A percentile compares a stretch with the other conserved stretches of the same genome.
These are phyloP conservation scores for Pentalonia nigronervosa DNA, from an alignment of 1,140 invertebrate genomes.

Conservation along the genomic window DNA sequence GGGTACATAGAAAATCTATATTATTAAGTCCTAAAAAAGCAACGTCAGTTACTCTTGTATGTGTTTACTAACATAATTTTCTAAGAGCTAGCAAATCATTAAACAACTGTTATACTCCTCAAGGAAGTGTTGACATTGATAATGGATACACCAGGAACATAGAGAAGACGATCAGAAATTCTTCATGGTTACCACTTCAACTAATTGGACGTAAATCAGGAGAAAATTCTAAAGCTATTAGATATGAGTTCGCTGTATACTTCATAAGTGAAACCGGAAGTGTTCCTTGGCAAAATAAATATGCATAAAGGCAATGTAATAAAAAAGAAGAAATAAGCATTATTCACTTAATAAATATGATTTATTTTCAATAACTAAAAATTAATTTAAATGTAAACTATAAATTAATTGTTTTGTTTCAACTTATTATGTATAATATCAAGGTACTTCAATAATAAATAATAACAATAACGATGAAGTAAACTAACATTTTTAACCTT, in stretches of 20 bases:
- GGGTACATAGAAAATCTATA: constrained; percentile 64
- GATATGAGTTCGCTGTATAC: constrained; percentile 18
- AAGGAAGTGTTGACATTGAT: not conserved
- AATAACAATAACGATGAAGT: no score
- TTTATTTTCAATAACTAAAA: no score
- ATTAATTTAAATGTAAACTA: no score
- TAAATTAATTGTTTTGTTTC: no score
- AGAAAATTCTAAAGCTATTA: constrained; percentile 17
- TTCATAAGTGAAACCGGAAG: constrained; percentile 30
- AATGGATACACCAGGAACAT: not conserved
- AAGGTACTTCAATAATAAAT: no score
- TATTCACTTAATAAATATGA: no score
- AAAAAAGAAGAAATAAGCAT: no score
- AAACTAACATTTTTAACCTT: no score
- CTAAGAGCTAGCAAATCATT: not conserved
- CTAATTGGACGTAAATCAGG: not conserved
- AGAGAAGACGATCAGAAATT: not conserved
- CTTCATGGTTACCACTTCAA: not conserved
- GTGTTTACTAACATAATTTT: not conserved
- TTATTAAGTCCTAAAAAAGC: constrained; percentile 57
- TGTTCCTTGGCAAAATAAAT: constrained; percentile 40
- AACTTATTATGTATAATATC: no score
- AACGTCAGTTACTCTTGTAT: constrained; percentile 9
- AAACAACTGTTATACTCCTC: not conserved
- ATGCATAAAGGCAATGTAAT: not conserved